Evolutionary conservation across 2,113 vertebrate species (phyloP).

Genomic region (Onychorhynchus coronatus): DNA sequence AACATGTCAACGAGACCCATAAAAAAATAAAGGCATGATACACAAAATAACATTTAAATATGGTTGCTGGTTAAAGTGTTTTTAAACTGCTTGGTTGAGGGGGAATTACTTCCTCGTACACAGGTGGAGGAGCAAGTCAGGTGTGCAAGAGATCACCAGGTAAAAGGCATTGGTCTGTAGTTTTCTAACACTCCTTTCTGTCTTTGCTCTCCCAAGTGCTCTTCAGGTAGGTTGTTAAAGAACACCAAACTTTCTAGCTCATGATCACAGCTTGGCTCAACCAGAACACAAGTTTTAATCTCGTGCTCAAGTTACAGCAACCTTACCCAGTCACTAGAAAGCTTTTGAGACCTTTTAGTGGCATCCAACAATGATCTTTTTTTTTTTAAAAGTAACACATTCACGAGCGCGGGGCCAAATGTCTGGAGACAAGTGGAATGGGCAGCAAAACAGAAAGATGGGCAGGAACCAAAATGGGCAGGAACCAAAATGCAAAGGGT

Average conservation of each 20-base stretch:
- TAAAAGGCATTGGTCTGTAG: neutral
- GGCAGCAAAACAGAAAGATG: conserved; percentile 9
- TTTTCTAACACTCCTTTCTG: neutral
- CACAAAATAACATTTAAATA: neutral
- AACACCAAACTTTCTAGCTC: neutral
- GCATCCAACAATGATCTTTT: neutral
- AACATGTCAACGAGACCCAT: neutral
- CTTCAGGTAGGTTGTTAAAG: neutral
- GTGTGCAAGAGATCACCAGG: neutral
- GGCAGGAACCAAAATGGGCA: conserved; percentile 52
- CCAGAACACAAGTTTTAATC: neutral
- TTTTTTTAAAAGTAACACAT: neutral
- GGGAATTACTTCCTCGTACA: neutral
- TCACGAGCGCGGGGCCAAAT: neutral
- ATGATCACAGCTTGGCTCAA: neutral
- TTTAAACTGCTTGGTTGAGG: neutral
- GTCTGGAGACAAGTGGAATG: neutral
- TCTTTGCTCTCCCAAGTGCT: neutral
- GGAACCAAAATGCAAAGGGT: conserved; percentile 54
- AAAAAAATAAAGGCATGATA: neutral
- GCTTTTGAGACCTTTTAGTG: neutral
- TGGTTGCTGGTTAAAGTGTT: neutral
- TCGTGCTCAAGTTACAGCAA: neutral
- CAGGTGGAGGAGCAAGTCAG: neutral
- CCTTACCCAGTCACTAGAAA: neutral